phyloP scores from a whole-genome alignment of 2,888 invertebrate species.

The Cecidostiba fungosa region DNA sequence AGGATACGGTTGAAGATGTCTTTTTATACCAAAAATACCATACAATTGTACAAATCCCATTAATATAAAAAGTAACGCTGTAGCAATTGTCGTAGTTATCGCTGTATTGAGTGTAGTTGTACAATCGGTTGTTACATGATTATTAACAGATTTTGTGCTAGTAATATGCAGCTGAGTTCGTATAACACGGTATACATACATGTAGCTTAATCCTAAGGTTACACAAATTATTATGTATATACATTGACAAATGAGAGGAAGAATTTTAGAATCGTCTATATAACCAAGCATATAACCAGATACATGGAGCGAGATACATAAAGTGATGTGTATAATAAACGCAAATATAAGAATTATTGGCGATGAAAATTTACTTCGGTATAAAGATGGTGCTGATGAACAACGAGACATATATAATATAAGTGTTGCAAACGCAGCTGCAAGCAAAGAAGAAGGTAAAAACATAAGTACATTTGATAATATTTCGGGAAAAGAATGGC shows the following conservation, averaged over 20 bases:
- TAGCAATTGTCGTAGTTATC: constrained; percentile 93
- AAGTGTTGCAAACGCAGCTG: constrained; percentile 93
- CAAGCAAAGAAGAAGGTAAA: constrained; percentile 92
- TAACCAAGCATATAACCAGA: constrained; percentile 75
- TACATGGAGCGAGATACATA: constrained; percentile 92
- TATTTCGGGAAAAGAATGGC: constrained; percentile 88
- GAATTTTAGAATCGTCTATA: constrained; percentile 81
- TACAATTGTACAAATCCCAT: constrained; percentile 93
- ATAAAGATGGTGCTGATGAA: constrained; percentile 88
- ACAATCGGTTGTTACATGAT: constrained; percentile 87
- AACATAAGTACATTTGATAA: constrained; percentile 92
- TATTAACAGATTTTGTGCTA: constrained; percentile 77
- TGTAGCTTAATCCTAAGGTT: constrained; percentile 91
- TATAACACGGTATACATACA: constrained; percentile 91
- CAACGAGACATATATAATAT: constrained; percentile 92
- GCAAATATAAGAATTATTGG: constrained; percentile 90
- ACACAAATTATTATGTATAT: constrained; percentile 93
- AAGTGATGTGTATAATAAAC: constrained; percentile 88
- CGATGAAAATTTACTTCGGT: constrained; percentile 85
- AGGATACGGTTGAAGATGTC: constrained; percentile 80
- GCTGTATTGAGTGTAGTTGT: constrained; percentile 87
- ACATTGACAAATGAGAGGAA: constrained; percentile 90
- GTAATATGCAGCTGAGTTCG: constrained; percentile 87
- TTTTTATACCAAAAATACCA: constrained; percentile 86
- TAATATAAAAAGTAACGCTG: constrained; percentile 91